These are phyloP conservation scores for Littorina saxatilis DNA, from an alignment of 1,140 invertebrate genomes.

Conservation along the genomic window DNA sequence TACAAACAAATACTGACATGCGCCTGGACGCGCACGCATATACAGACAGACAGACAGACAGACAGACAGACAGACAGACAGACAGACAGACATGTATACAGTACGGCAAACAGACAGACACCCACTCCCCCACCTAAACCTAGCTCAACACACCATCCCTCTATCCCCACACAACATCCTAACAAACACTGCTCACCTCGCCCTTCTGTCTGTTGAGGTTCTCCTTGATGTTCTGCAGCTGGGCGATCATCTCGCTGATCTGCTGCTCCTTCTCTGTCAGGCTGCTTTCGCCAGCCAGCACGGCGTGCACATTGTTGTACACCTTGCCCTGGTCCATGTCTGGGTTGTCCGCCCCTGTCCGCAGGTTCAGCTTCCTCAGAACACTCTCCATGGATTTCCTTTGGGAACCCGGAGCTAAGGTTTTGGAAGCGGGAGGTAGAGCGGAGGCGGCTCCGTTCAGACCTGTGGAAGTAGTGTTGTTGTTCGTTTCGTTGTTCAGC, in stretches of 20 bases:
- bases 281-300: conserved; percentile 63
- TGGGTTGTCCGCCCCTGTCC: conserved; percentile 38
- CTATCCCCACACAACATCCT: neutral
- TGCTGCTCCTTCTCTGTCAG: conserved; percentile 79
- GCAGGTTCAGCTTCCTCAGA: conserved; percentile 60
- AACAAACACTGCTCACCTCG: conserved; percentile 46
- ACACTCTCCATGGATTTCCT: conserved; percentile 81
- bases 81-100: neutral
- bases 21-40: neutral
- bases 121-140: neutral
- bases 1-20: neutral
- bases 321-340: conserved; percentile 39
- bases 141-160: neutral
- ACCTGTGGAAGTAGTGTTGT: neutral
- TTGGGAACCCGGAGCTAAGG: conserved; percentile 74
- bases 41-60: conserved; percentile 11
- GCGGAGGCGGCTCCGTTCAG: neutral
- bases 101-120: neutral
- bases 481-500: conserved; percentile 3
- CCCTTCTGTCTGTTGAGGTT: conserved; percentile 82
- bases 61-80: neutral
- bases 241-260: conserved; percentile 88
- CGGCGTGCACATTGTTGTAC: conserved; percentile 60
- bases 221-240: conserved; percentile 87
- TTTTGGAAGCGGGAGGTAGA: neutral